Evolutionary conservation across 2,797 vertebrate species (phyloP), one percentile per base, ranked within the genome.

Genomic region (Tauraco hartlaubi): DNA sequence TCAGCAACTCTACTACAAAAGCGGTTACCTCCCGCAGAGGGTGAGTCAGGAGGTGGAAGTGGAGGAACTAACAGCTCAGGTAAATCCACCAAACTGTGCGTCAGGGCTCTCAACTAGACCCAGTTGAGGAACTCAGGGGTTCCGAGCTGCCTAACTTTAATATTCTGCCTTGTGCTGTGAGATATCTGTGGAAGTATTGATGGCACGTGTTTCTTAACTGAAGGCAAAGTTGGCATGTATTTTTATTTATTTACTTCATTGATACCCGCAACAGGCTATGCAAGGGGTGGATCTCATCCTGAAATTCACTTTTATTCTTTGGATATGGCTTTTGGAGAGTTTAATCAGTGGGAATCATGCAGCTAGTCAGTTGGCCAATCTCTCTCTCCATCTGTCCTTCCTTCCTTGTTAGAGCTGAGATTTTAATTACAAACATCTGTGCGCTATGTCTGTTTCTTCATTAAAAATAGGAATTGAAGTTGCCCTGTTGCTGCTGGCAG

Each of bases 391-490:
- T 96, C 89, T 96, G 89, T 72, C 89, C 62, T 90, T 91, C 87
- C 89, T 96, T 88, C 91, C 87, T 89, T 74, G 73, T 92, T 94
- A 92, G 92, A 90, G 72, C 81, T 91, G 75, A 93, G 91, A 92
- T 91, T 87, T 90, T 96, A 96, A 97, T 96, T 96, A 95, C 48
- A 92, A 94, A 97, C 94, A 87, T 95, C 94, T 93, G 94, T 92
- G 88, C 75, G 41, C 92, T 81, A 31, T 93, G 74, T 80, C 78
- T 2, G 6, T 61, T 86, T 85, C 84, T 83, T 80, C 26, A 19
- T 95, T 92, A 93, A 92, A 96, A 95, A 88, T 67, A 80, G 75
- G 75, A 76, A 23, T 31, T 92, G 77, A 90, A 76, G 74, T 90
- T 90, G 29, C 59, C 67, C 80, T 59, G 68, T 76, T 87, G 86